These are phyloP conservation scores for Melospiza georgiana DNA, from an alignment of 2,113 vertebrate genomes.

Conservation along the genomic window DNA sequence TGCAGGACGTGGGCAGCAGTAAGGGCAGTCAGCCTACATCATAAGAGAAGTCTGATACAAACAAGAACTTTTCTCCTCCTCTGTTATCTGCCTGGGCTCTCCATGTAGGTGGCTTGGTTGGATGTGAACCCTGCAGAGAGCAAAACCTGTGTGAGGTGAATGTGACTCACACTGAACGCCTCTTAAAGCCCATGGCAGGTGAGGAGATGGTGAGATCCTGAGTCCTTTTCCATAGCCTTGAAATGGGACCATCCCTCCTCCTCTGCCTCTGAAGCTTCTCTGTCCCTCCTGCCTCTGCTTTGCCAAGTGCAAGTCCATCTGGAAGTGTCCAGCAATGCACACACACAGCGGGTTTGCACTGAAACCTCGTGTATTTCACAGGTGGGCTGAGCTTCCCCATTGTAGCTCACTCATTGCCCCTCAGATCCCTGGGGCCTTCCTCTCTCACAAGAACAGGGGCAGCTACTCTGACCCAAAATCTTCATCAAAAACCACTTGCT, in stretches of 20 bases:
- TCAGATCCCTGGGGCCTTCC: background rate
- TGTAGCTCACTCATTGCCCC: background rate
- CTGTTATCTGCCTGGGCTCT: background rate
- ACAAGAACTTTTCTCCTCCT: background rate
- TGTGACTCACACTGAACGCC: accelerated
- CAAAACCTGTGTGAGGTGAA: background rate
- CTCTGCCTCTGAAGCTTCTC: background rate
- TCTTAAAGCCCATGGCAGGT: accelerated
- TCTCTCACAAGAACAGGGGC: background rate
- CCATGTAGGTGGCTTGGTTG: background rate
- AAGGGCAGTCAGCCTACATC: background rate
- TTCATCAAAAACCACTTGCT: background rate
- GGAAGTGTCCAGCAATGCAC: background rate
- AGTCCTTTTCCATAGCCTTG: background rate
- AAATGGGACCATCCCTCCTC: background rate
- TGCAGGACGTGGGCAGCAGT: background rate
- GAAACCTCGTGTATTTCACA: background rate
- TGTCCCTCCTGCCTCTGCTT: background rate
- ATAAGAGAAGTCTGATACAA: background rate
- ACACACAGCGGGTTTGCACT: background rate
- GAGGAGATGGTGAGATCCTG: background rate
- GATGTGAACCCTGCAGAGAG: background rate
- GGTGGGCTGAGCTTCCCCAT: accelerated
- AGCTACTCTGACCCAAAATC: background rate
- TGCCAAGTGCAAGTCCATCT: background rate